Evolutionary conservation across 2,113 vertebrate species (phyloP), one percentile per base, ranked within the genome.

Genomic region (Probosciger aterrimus): DNA sequence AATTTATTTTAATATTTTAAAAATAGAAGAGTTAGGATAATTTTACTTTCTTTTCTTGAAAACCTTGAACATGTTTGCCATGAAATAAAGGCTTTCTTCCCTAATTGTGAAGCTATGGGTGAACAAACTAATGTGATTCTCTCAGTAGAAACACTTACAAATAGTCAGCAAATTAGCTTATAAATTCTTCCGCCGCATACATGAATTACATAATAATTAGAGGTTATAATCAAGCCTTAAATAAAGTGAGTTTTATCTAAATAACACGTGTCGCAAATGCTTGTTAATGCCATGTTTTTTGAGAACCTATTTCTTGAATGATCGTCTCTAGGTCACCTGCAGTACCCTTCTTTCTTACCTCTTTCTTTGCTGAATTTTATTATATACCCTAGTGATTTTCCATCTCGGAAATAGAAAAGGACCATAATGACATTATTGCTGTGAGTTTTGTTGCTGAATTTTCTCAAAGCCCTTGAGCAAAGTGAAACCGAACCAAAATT

Each of bases 391-490:
- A 10, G 55, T 84, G 73, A 75, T 81, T 95, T 92, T 92, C 82
- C 62, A 73, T 3, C 63, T 91, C 55, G 15, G 62, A 84, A 89
- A 44, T 55, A 82, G 78, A 41, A 68, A 47, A 59, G 64, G 65
- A 35, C 44, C 62, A 25, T 37, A 73, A 88, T 78, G 68, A 81
- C 37, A 39, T 95, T 76, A 76, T 73, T 95, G 68, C 73, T 79
- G 23, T 88, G 64, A 0, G 1, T 83, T 95, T 82, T 88, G 47
- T 53, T 82, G 35, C 74, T 85, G 65, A 95, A 81, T 86, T 96
- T 86, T 82, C 79, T 90, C 55, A 35, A 68, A 92, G 77, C 80
- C 89, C 89, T 92, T 84, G 20, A 91, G 91, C 88, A 94, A 87
- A 94, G 65, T 73, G 86, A 84, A 93, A 52, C 55, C 37, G 50